phyloP scores from a whole-genome alignment of 2,797 vertebrate species.

The Capromys pilorides region DNA sequence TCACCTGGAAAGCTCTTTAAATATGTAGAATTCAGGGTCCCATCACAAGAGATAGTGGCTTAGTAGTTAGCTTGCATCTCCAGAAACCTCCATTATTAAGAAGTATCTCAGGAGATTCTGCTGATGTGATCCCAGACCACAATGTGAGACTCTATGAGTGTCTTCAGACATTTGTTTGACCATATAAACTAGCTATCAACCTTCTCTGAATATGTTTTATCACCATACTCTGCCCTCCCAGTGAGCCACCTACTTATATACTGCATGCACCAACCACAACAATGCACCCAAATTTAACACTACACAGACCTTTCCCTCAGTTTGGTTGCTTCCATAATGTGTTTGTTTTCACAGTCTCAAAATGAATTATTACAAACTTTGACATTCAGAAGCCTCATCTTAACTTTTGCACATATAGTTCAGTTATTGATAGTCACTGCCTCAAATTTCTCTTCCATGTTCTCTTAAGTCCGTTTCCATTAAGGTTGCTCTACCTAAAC shows the following conservation, averaged over 20 bases:
- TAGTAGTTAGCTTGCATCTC: constrained; percentile 32
- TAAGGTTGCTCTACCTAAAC: constrained; percentile 6
- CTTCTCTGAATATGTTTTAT: constrained; percentile 36
- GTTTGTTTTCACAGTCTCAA: not conserved
- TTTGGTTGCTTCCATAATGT: constrained; percentile 1
- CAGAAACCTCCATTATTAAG: constrained; percentile 59
- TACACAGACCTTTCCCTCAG: not conserved
- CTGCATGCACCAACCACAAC: not conserved
- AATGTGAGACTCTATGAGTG: constrained; percentile 1
- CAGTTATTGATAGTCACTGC: not conserved
- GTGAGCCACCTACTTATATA: not conserved
- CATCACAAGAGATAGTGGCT: not conserved
- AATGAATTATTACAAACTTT: not conserved
- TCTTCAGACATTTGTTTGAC: constrained; percentile 46
- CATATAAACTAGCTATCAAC: constrained; percentile 40
- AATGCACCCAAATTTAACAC: not conserved
- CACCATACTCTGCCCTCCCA: not conserved
- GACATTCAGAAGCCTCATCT: not conserved
- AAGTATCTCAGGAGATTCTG: constrained; percentile 29
- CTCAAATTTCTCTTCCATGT: constrained; percentile 21
- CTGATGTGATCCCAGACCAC: not conserved
- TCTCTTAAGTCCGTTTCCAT: constrained; percentile 33
- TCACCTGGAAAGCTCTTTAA: constrained; percentile 46
- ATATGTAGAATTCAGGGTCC: constrained; percentile 52
- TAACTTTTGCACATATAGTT: not conserved